Percentiles rank a stretch among this genome's conserved stretches.
Evolutionary conservation across 2,888 invertebrate genomes (phyloP).

Genomic region (Ophion costatus): DNA sequence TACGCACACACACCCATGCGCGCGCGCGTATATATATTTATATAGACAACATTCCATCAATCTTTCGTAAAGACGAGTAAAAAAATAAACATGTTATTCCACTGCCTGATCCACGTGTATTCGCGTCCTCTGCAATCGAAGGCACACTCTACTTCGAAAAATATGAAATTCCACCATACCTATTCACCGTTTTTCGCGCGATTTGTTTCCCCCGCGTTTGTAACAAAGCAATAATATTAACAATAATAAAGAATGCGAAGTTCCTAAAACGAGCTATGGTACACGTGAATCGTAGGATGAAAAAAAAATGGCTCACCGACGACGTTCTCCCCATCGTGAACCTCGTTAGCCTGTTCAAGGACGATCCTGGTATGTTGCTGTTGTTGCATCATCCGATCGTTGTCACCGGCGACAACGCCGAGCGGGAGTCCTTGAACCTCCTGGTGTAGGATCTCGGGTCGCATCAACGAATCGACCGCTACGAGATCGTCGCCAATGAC

Average conservation of each 20-base stretch:
- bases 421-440: constrained; percentile 59
- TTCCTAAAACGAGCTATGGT: neutral
- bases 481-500: constrained; percentile 66
- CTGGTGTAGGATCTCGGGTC: constrained; percentile 67
- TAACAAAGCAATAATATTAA: neutral
- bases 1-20: too few species aligned
- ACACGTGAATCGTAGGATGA: neutral
- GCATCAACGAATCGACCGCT: constrained; percentile 64
- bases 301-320: constrained; percentile 24
- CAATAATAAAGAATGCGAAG: neutral
- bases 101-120: neutral
- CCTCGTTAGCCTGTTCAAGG: constrained; percentile 71
- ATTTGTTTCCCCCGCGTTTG: neutral
- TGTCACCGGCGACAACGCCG: neutral
- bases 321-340: constrained; percentile 69
- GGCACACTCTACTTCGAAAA: neutral
- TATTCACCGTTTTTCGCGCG: neutral
- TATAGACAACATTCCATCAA: neutral
- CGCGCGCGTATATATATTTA: too few species aligned
- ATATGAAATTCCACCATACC: neutral
- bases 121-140: neutral
- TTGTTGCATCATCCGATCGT: constrained; percentile 68
- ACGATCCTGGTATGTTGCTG: constrained; percentile 65
- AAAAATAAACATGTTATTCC: neutral
- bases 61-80: neutral